Percentiles rank a stretch among this genome's conserved stretches.
Evolutionary conservation across 2,113 vertebrate genomes (phyloP).

Genomic region (Ahaetulla prasina): DNA sequence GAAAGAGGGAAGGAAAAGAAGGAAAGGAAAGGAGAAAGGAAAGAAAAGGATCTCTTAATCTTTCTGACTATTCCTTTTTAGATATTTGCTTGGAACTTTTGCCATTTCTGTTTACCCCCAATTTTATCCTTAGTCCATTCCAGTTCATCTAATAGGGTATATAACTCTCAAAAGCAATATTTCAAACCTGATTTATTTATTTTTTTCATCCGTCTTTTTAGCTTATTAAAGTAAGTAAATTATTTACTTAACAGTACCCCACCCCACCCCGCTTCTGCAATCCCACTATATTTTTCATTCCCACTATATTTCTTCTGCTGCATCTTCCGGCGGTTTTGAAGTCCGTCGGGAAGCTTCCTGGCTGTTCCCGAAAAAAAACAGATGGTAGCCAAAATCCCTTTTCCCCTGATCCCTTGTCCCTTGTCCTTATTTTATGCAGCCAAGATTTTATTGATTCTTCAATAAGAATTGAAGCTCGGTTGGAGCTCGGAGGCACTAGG

Average conservation of each 20-base stretch:
- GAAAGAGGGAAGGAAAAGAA: background rate
- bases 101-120: background rate
- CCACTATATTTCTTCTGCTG: background rate
- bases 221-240: too few species aligned
- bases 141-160: background rate
- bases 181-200: background rate
- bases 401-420: background rate
- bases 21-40: background rate
- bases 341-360: background rate
- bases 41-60: background rate
- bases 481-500: background rate
- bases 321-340: background rate
- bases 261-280: background rate
- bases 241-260: background rate
- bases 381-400: too few species aligned
- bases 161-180: background rate
- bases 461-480: too few species aligned
- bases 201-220: background rate
- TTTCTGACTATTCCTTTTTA: background rate
- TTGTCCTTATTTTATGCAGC: background rate
- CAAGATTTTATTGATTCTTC: background rate
- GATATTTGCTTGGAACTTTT: background rate
- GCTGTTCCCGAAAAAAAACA: background rate
- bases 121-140: background rate
- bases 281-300: background rate